phyloP scores from a whole-genome alignment of 2,113 vertebrate genomes.

The Cyprinodon brontotheroides region DNA sequence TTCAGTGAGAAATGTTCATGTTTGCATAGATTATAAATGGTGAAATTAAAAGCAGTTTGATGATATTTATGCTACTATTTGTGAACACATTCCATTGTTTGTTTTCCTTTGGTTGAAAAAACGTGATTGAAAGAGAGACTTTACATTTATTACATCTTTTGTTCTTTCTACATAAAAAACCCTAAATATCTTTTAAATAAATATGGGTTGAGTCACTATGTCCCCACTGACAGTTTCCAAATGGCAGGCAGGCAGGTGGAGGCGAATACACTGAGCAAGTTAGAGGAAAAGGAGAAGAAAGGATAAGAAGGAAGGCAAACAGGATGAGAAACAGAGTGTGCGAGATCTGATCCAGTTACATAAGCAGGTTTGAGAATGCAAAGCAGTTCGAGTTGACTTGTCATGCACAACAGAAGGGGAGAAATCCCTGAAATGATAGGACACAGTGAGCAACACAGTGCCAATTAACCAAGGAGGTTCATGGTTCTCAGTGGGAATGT shows the following conservation, averaged over 20 bases:
- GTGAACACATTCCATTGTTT: constrained; percentile 2
- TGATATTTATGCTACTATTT: background rate
- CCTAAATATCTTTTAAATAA: background rate
- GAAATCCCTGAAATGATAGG: constrained; percentile 54
- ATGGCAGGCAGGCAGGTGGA: constrained; percentile 43
- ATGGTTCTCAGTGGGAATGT: constrained; percentile 29
- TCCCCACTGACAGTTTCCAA: constrained; percentile 35
- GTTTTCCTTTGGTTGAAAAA: background rate
- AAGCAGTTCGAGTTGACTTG: constrained; percentile 65
- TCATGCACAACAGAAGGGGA: constrained; percentile 65
- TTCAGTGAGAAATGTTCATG: background rate
- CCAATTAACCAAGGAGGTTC: constrained; percentile 38
- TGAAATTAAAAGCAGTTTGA: background rate
- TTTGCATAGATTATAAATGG: background rate
- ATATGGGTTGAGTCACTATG: constrained; percentile 39
- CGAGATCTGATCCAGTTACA: constrained; percentile 70
- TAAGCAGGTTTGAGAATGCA: constrained; percentile 71
- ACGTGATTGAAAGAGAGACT: constrained; percentile 4
- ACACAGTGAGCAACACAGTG: constrained; percentile 2
- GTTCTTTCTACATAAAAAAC: background rate
- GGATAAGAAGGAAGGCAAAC: constrained; percentile 30
- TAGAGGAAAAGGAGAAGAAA: constrained; percentile 13
- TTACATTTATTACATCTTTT: background rate
- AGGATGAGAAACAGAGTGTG: constrained; percentile 54
- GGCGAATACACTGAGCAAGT: constrained; percentile 13